Conservation (phyloP, 2,797 vertebrate species). For the Alauda arvensis region DNA sequence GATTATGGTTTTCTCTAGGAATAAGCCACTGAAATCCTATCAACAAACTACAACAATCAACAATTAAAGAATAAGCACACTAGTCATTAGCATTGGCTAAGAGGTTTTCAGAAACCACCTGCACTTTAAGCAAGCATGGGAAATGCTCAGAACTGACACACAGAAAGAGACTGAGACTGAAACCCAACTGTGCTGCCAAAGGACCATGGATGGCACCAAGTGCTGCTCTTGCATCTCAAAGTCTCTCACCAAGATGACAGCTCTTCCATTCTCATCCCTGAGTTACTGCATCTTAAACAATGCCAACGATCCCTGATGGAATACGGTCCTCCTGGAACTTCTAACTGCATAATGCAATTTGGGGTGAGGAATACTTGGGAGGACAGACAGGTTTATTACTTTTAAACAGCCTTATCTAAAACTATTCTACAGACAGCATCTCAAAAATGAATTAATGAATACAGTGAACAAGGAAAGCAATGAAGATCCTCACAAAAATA, state of each 20-base stretch:
- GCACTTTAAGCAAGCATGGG: neutral
- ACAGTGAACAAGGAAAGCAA: neutral
- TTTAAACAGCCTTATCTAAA: neutral
- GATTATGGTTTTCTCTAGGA: neutral
- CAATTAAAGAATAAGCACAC: neutral
- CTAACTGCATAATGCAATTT: neutral
- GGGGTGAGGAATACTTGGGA: neutral
- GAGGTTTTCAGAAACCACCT: neutral
- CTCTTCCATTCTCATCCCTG: neutral
- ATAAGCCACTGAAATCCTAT: neutral
- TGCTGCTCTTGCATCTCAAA: neutral
- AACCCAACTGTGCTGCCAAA: neutral
- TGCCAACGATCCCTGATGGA: neutral
- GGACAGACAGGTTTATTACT: neutral
- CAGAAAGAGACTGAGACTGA: neutral
- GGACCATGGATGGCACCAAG: neutral
- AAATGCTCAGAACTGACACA: neutral
- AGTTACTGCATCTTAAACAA: neutral
- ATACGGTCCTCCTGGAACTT: neutral
- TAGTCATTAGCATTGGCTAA: neutral
- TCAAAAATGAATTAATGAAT: neutral
- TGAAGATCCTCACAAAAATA: conserved; percentile 9
- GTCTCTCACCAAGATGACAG: neutral
- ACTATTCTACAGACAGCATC: neutral
- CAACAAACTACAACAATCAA: neutral